Conservation (phyloP, 2,888 invertebrate genomes). For the Lucinisca nassula region DNA sequence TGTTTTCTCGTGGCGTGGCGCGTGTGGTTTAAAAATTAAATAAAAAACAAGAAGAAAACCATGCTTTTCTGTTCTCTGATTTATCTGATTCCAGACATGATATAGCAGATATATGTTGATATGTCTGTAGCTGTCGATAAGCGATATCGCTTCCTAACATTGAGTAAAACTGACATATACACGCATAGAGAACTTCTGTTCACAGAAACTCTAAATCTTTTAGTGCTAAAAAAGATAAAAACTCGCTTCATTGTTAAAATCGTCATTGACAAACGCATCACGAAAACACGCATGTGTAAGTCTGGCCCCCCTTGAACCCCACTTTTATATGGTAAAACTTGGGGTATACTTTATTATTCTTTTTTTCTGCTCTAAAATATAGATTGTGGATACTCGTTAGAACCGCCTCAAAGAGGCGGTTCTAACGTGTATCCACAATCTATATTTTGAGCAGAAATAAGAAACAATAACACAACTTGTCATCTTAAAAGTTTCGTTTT, state of each 20-base stretch:
- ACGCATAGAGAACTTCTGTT: not conserved
- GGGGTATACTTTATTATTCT: no score
- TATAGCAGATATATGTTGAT: not conserved
- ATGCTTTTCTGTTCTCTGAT: not conserved
- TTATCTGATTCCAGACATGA: not conserved
- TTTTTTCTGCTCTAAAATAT: no score
- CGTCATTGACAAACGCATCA: not conserved
- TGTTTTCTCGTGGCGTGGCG: not conserved
- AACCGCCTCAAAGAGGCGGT: not conserved
- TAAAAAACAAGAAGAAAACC: not conserved
- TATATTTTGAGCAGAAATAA: no score
- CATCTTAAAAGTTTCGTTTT: not conserved
- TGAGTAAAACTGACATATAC: not conserved
- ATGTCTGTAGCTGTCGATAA: not conserved
- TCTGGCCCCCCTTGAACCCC: no score
- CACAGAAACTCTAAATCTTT: not conserved
- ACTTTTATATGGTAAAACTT: no score
- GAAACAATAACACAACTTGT: not conserved
- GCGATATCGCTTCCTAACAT: not conserved
- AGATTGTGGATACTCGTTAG: not conserved
- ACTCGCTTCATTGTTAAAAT: no score
- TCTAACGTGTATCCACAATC: no score
- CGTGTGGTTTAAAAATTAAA: not conserved
- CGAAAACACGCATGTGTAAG: no score
- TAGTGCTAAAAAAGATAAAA: no score